Conservation (phyloP, 2,797 vertebrate genomes). For the Gephyroberyx darwinii region DNA sequence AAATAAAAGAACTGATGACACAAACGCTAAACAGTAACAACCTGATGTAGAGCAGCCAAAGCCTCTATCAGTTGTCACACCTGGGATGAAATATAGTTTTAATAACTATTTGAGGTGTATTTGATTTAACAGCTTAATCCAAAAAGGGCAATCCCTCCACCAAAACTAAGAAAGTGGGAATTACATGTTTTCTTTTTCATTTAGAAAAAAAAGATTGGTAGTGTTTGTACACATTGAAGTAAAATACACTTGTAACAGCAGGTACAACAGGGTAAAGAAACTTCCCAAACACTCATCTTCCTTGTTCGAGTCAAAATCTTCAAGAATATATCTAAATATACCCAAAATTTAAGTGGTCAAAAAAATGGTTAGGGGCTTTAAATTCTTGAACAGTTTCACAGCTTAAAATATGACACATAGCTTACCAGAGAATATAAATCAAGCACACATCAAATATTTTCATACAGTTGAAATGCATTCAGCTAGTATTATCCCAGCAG, state of each 20-base stretch:
- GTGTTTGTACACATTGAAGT: neutral
- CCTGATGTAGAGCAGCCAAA: conserved; percentile 35
- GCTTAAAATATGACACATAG: conserved; percentile 21
- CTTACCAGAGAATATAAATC: conserved; percentile 36
- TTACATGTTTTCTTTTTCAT: neutral
- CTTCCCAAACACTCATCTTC: neutral
- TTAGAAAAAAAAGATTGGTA: no score
- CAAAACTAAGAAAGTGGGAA: neutral
- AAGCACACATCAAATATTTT: conserved; percentile 44
- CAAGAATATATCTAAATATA: neutral
- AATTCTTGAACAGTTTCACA: neutral
- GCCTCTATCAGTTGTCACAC: conserved; percentile 7
- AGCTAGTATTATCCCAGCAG: conserved; percentile 43
- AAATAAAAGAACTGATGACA: conserved; percentile 48
- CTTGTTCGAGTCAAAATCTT: neutral
- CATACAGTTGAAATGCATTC: conserved; percentile 44
- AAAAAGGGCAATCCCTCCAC: neutral
- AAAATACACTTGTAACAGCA: neutral
- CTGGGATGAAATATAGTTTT: conserved; percentile 11
- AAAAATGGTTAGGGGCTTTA: no score
- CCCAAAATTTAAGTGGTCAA: no score
- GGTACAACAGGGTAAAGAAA: neutral
- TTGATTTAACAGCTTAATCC: conserved; percentile 35
- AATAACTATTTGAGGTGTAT: conserved; percentile 32
- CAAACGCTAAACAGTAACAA: conserved; percentile 43